Evolutionary conservation across 1,140 invertebrate species (phyloP), one percentile per base, ranked within the genome.

Genomic region (Heliconius eleuchia): DNA sequence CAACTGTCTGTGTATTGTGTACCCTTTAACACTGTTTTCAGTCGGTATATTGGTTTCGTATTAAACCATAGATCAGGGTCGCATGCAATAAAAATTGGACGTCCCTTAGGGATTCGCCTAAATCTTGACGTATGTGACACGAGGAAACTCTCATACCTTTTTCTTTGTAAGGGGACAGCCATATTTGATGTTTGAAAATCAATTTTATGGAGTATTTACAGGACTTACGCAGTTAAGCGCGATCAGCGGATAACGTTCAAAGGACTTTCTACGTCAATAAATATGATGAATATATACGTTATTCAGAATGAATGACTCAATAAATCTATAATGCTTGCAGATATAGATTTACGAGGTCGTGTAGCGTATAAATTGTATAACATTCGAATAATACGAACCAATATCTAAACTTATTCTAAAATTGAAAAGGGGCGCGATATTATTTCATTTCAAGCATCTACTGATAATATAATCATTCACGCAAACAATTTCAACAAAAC

Each of bases 401-500:
- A 86, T 85, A 82, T 85, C 79, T 84, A 83, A 82, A 86, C 84
- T 85, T 77, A 84, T 80, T 81, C 70, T 76, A 76, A 82, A 84
- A 83, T 83, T 82, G 74, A 81, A 77, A 70, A 84, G 89, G 87
- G 86, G 84, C 84, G 83, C 77, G 84, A 82, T 82, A 80, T 84
- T 79, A 85, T 76, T 84, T 75, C 84, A 85, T 86, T 81, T 88
- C 82, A 85, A 77, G 79, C 83, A 78, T 77, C n/a, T 3, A 78
- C 73, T 74, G 57, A 52, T 52, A 52, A 57, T 57, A 81, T 83
- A 86, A 76, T 83, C 83, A 90, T 90, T 92, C 85, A 90, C 85
- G 91, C 90, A 89, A 91, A 94, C 93, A 92, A 93, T 92, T 89
- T 88, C 79, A 89, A 92, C 89, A 90, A 88, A 91, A 92, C 89